Percentiles rank a stretch among this genome's conserved stretches.
Evolutionary conservation across 1,140 invertebrate genomes (phyloP).

Genomic region (Calycopis cecrops): DNA sequence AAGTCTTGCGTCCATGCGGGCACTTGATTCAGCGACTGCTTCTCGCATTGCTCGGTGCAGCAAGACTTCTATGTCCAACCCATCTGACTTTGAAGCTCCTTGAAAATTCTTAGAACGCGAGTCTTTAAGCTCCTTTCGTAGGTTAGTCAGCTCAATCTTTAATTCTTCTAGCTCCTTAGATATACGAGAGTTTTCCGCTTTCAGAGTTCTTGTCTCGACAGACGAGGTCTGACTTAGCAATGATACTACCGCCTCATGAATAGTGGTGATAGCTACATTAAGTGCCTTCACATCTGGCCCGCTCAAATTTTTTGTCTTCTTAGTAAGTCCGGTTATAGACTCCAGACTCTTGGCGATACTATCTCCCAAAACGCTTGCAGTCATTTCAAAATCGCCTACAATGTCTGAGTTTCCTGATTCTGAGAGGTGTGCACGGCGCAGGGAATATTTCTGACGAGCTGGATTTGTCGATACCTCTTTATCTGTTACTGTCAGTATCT

Average conservation of each 20-base stretch:
- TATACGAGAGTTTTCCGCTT: conserved; percentile 6
- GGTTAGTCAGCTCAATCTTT: too few relatives aligned
- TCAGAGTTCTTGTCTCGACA: neutral
- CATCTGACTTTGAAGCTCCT: too few relatives aligned
- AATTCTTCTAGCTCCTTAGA: neutral
- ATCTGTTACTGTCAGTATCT: too few relatives aligned
- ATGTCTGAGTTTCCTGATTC: too few relatives aligned
- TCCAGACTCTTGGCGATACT: neutral
- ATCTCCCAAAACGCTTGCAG: neutral
- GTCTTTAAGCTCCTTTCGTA: too few relatives aligned
- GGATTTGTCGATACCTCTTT: too few relatives aligned
- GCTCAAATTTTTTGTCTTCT: neutral
- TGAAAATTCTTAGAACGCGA: too few relatives aligned
- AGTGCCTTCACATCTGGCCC: neutral
- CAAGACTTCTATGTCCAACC: neutral
- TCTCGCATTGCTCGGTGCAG: neutral
- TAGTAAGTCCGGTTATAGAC: neutral
- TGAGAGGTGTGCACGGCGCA: too few relatives aligned
- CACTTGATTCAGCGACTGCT: neutral
- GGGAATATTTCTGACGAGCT: too few relatives aligned
- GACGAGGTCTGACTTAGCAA: neutral
- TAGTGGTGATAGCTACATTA: neutral
- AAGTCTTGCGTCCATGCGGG: neutral
- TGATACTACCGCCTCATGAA: neutral
- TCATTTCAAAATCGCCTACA: too few relatives aligned